Conservation (phyloP, 2,888 invertebrate species). For the Heliconius charithonia region DNA sequence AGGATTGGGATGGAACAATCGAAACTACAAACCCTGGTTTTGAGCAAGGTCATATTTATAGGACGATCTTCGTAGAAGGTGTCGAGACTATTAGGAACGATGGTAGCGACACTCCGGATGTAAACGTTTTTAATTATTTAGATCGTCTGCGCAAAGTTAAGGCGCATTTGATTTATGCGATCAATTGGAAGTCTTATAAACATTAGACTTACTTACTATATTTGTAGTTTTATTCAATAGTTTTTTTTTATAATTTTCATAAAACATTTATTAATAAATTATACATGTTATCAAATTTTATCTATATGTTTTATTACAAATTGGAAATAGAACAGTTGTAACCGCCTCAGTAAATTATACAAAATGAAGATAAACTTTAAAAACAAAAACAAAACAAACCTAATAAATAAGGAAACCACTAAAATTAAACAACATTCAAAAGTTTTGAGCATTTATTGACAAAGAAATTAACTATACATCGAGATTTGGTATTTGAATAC, state of each 20-base stretch:
- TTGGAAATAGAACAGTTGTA: neutral
- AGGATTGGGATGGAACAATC: slow-evolving; percentile 70
- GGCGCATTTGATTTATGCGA: slow-evolving; percentile 60
- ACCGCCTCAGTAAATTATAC: no score
- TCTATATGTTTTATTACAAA: neutral
- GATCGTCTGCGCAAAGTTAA: slow-evolving; percentile 58
- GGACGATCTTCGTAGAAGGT: slow-evolving; percentile 68
- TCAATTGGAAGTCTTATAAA: slow-evolving; percentile 64
- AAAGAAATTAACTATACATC: slow-evolving; percentile 49
- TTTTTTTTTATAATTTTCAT: neutral
- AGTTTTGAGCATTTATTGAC: slow-evolving; percentile 58
- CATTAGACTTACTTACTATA: slow-evolving; percentile 49
- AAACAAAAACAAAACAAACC: neutral
- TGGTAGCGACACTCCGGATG: slow-evolving; percentile 59
- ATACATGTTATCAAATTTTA: neutral
- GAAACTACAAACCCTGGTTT: slow-evolving; percentile 63
- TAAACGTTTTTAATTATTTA: slow-evolving; percentile 71
- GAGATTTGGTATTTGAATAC: slow-evolving; percentile 70
- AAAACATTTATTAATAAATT: neutral
- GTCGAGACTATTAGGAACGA: slow-evolving; percentile 70
- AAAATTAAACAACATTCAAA: slow-evolving; percentile 46
- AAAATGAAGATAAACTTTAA: no score
- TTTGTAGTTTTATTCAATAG: neutral
- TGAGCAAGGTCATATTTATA: slow-evolving; percentile 69
- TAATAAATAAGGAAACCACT: neutral